Base-by-base conservation (phyloP, 2,113 vertebrate genomes). In the Cromileptes altivelis region DNA sequence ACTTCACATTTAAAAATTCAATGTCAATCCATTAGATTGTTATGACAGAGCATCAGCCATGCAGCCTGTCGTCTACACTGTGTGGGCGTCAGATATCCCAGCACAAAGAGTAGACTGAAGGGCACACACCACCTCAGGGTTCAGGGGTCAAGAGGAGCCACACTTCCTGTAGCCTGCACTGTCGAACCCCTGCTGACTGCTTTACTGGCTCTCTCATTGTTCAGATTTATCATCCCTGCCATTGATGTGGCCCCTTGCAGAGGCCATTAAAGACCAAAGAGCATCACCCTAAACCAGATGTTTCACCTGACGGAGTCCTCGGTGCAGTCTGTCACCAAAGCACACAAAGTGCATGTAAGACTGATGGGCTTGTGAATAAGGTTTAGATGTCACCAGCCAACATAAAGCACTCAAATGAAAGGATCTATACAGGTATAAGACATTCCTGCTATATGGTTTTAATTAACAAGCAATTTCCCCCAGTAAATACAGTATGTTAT, bases 251-350 rank as follows among this genome's bases (percentile, higher is more conserved):
- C 84, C 88, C 88, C 89, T 93, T 9, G 8, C 87, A 71, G 91
- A 79, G 84, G 69, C 91, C 80, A 86, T 94, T 88, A 93, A 93
- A 94, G 91, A 93, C 91, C 94, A 93, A 93, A 94, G 92, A 93
- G 88, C 90, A 90, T 92, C 92, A 90, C 92, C 90, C 86, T 81
- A 81, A 92, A 92, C 90, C 94, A 95, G 92, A 95, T 95, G 94
- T 95, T 93, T 84, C 77, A 88, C 79, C 89, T 56, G 85, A 84
- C 65, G 47, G 71, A 70, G 78, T 93, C 87, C 6, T 75, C 74
- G 18, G 73, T 42, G 81, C 84, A 85, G 67, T 69, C 72, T 58
- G 81, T 84, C 81, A 57, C 81, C 45, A 78, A 88, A 76, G 55
- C 58, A 67, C 80, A 84, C 84, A 89, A 81, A 81, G 75, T 70